Conservation (phyloP, 2,113 vertebrate genomes). For the Mionectes macconnelli region DNA sequence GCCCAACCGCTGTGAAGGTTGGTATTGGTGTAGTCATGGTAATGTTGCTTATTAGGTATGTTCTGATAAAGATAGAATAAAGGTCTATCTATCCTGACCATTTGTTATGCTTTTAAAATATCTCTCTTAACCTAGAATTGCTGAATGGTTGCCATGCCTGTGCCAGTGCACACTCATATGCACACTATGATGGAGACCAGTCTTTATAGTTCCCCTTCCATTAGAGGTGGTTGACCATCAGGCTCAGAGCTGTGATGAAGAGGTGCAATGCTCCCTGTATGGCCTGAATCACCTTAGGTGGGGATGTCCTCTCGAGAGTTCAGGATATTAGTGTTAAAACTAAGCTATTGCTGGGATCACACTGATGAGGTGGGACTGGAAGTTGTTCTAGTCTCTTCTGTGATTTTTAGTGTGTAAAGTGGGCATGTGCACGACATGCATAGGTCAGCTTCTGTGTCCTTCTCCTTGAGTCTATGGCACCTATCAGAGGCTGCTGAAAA, state of each 20-base stretch:
- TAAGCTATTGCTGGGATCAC: not conserved
- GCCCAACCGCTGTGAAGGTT: not conserved
- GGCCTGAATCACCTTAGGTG: not conserved
- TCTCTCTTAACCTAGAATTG: not conserved
- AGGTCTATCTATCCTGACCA: not conserved
- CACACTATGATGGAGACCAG: not conserved
- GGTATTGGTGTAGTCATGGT: not conserved
- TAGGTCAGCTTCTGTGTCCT: not conserved
- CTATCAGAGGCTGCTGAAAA: not conserved
- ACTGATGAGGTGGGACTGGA: not conserved
- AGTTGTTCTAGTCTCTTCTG: not conserved
- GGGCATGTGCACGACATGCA: rapidly evolving
- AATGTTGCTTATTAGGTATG: not conserved
- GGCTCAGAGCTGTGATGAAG: not conserved
- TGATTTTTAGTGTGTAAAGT: not conserved
- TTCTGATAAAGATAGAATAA: not conserved
- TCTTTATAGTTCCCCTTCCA: not conserved
- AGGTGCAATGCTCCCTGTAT: rapidly evolving
- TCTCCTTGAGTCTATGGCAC: not conserved
- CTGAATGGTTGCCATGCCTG: not conserved
- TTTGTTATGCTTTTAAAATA: not conserved
- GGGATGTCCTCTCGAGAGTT: not conserved
- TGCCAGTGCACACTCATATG: rapidly evolving
- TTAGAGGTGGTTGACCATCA: not conserved
- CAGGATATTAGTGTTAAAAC: not conserved